Evolutionary conservation across 2,113 vertebrate genomes (phyloP).

Genomic region (Daboia siamensis): DNA sequence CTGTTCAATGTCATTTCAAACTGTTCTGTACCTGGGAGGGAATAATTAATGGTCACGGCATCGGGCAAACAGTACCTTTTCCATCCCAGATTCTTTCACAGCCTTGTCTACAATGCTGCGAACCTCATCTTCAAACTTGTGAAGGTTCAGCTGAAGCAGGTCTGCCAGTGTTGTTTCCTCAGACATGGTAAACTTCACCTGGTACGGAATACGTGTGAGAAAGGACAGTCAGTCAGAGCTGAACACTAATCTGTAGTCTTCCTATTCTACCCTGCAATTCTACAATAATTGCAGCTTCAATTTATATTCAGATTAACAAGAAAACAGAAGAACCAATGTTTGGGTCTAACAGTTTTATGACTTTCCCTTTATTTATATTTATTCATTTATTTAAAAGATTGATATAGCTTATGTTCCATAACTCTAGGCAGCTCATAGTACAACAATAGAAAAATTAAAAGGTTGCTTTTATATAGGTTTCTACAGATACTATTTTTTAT

Average conservation of each 20-base stretch:
- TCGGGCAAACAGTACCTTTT: slow-evolving; percentile 59
- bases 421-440: neutral
- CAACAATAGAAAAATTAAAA: neutral
- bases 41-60: neutral
- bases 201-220: slow-evolving; percentile 1
- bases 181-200: slow-evolving; percentile 80
- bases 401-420: neutral
- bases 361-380: neutral
- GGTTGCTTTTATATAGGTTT: neutral
- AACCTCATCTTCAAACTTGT: slow-evolving; percentile 73
- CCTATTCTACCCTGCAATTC: neutral
- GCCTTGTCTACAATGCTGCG: slow-evolving; percentile 74
- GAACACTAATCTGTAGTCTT: neutral
- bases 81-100: slow-evolving; percentile 71
- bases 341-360: neutral
- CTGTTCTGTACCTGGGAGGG: neutral
- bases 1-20: accelerated
- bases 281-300: neutral
- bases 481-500: neutral
- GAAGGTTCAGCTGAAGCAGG: slow-evolving; percentile 71
- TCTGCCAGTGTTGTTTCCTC: slow-evolving; percentile 67
- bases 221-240: too few species aligned
- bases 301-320: neutral
- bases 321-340: neutral
- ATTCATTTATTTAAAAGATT: neutral